A percentile compares a stretch with the other conserved stretches of the same genome.
Evolutionary conservation across 1,140 invertebrate genomes (phyloP).

Genomic region (Trichogramma pretiosum): DNA sequence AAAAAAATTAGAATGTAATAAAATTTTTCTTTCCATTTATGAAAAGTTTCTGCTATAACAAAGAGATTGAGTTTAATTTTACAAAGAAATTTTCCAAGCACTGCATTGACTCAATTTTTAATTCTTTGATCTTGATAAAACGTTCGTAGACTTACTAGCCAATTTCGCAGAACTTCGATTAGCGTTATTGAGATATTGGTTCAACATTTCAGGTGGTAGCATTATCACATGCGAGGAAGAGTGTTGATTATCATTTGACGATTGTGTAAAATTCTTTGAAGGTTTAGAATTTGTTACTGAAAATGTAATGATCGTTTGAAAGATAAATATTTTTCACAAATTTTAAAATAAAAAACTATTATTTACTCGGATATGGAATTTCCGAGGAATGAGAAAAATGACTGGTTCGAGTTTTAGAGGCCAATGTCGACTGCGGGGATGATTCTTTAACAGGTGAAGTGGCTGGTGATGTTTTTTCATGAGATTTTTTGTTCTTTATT

Average conservation of each 20-base stretch:
- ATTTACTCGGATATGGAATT: too few relatives aligned
- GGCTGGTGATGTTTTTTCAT: conserved; percentile 19
- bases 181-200: conserved; percentile 30
- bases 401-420: conserved; percentile 10
- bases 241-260: conserved; percentile 15
- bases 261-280: conserved; percentile 14
- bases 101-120: too few relatives aligned
- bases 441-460: conserved; percentile 24
- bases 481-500: conserved; percentile 26
- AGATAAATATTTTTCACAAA: too few relatives aligned
- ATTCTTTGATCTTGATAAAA: conserved; percentile 13
- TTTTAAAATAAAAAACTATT: too few relatives aligned
- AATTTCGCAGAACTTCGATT: conserved; percentile 24
- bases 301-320: not conserved
- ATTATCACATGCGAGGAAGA: conserved; percentile 21
- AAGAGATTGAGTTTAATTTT: too few relatives aligned
- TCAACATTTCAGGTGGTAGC: conserved; percentile 34
- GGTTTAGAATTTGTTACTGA: conserved; percentile 8
- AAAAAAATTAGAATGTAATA: too few relatives aligned
- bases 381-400: too few relatives aligned
- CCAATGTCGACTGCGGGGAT: conserved; percentile 5
- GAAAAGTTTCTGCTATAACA: too few relatives aligned
- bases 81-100: too few relatives aligned
- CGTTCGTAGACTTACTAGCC: conserved; percentile 31
- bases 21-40: too few relatives aligned